Evolutionary conservation across 1,140 invertebrate species (phyloP).

Genomic region (Spodoptera frugiperda): DNA sequence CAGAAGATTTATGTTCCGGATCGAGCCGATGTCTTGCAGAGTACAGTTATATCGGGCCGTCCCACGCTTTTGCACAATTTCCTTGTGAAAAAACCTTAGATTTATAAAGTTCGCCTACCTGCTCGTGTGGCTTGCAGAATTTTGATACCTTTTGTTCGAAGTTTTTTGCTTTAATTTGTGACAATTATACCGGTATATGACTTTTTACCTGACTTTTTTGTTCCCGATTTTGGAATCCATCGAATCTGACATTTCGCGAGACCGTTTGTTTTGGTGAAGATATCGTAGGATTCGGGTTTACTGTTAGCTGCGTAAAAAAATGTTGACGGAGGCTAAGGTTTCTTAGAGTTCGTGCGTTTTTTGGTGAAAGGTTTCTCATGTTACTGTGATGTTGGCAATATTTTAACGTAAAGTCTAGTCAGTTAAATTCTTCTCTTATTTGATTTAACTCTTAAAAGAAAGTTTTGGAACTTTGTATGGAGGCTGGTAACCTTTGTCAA

Average conservation of each 20-base stretch:
- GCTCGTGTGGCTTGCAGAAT: conserved; percentile 86
- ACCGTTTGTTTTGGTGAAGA: conserved; percentile 76
- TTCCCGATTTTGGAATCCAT: conserved; percentile 62
- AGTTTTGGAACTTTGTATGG: neutral
- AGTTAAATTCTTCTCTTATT: neutral
- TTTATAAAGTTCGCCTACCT: conserved; percentile 80
- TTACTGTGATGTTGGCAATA: conserved; percentile 23
- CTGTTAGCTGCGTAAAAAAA: conserved; percentile 65
- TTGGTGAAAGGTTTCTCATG: conserved; percentile 42
- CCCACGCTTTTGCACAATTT: conserved; percentile 84
- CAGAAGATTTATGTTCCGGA: conserved; percentile 62
- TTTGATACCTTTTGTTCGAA: conserved; percentile 83
- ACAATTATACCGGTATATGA: conserved; percentile 86
- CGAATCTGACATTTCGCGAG: conserved; percentile 75
- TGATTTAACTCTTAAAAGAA: conserved; percentile 25
- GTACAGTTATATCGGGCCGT: conserved; percentile 80
- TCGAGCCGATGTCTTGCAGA: conserved; percentile 59
- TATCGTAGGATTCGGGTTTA: conserved; percentile 65
- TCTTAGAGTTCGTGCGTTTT: conserved; percentile 32
- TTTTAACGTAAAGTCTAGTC: conserved; percentile 26
- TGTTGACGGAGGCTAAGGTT: conserved; percentile 46
- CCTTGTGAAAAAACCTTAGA: conserved; percentile 72
- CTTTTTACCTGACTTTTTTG: conserved; percentile 84
- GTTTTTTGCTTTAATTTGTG: conserved; percentile 86
- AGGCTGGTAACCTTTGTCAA: conserved; percentile 44